Evolutionary conservation across 2,888 invertebrate species (phyloP), one percentile per base, ranked within the genome.

Genomic region (Muscina levida): DNA sequence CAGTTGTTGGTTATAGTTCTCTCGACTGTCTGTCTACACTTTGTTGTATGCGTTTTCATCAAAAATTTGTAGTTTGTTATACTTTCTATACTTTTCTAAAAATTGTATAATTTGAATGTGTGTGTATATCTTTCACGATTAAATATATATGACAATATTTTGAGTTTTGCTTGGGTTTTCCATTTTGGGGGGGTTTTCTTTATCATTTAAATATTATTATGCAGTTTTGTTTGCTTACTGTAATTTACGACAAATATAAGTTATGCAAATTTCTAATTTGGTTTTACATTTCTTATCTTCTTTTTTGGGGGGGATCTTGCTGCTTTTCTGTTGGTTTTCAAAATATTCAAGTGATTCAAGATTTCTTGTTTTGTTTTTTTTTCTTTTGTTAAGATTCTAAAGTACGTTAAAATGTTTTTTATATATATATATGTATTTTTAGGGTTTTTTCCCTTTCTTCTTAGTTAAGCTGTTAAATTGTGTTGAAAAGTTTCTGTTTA

Each of bases 161-260:
- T 62, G 19, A 79, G 84, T 74, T 72, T 77, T 79, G 77, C 79
- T 51, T 68, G 46, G 5, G 15, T 46, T 24, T 46, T 67, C 22
- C 10, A 31, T 78, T 59, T 73, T 37, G 53, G 72, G 71, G 73
- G 70, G 24, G 59, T 56, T 70, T 72, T 76, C 83, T 83, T 83
- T 82, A 83, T 84, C 79, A 79, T 84, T 85, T 83, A 83, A 86
- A 82, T 77, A 73, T 71, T 81, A 83, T 79, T 82, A 59, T 76
- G 75, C 81, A 72, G 82, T 62, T 77, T 83, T 83, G 76, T 82
- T 72, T 72, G 56, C 80, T 85, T 84, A 83, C 82, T 84, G 84
- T 84, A 85, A 86, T 79, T 82, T 87, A 88, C 86, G 87, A 88
- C 87, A 88, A 86, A 85, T 87, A 87, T 86, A 85, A 84, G 85